Evolutionary conservation across 2,113 vertebrate species (phyloP).

Genomic region (Sturnus vulgaris): DNA sequence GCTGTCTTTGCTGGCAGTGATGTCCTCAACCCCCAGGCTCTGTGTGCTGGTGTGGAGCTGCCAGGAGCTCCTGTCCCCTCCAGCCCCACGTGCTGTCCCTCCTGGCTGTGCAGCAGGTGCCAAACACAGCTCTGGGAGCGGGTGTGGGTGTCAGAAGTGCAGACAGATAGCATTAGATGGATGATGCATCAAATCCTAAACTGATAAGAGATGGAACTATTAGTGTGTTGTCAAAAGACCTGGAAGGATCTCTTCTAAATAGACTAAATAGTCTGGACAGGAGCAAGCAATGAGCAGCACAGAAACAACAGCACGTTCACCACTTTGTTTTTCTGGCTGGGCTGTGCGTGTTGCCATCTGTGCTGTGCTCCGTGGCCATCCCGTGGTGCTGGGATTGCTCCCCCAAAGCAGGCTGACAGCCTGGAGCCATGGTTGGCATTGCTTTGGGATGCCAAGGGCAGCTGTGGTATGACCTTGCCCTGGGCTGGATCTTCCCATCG

Average conservation of each 20-base stretch:
- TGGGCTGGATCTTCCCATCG: not conserved
- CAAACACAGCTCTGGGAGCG: rapidly evolving
- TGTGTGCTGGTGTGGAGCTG: not conserved
- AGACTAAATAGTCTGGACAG: conserved; percentile 16
- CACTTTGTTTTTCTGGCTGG: not conserved
- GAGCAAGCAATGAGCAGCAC: not conserved
- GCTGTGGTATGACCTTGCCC: not conserved
- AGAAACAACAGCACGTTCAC: not conserved
- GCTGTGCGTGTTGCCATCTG: not conserved
- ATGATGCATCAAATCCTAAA: not conserved
- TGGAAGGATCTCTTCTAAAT: not conserved
- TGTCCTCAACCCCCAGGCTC: not conserved
- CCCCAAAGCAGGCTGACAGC: not conserved
- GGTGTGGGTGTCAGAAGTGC: not conserved
- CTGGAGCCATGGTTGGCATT: not conserved
- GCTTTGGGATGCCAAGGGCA: not conserved
- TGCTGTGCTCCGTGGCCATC: not conserved
- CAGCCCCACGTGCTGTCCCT: rapidly evolving
- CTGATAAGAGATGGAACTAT: not conserved
- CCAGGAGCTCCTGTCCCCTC: not conserved
- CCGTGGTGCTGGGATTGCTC: not conserved
- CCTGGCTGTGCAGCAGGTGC: not conserved
- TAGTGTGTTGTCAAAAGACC: not conserved
- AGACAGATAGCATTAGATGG: not conserved
- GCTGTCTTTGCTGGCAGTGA: not conserved